These are phyloP conservation scores for Rhopilema esculentum DNA, from an alignment of 30 jellyfish, hydroid and myxozoan genomes.

Conservation along the genomic window DNA sequence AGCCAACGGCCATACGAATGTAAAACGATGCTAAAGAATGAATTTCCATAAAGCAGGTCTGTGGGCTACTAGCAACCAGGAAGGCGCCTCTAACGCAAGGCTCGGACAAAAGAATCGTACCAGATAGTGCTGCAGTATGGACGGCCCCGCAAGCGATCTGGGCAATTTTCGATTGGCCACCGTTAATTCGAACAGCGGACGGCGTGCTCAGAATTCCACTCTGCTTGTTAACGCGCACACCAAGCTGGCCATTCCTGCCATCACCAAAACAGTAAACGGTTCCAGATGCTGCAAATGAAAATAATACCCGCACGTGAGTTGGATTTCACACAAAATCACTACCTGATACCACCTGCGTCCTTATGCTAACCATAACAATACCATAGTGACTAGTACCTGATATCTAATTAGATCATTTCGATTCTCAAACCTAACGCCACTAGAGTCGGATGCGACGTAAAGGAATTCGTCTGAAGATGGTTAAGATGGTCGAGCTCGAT, in stretches of 20 bases:
- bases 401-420: no score
- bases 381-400: no score
- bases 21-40: no score
- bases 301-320: neutral
- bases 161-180: conserved; percentile 55
- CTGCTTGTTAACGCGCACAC: conserved; percentile 76
- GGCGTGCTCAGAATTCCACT: conserved; percentile 80
- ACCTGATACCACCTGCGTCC: neutral
- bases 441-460: no score
- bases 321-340: neutral
- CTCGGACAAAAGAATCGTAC: conserved; percentile 20
- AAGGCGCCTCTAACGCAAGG: neutral
- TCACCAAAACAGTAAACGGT: conserved; percentile 88
- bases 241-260: conserved; percentile 97
- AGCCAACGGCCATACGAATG: no score
- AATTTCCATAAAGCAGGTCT: no score
- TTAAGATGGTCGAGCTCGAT: no score
- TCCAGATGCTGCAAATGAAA: conserved; percentile 75
- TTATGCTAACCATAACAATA: neutral
- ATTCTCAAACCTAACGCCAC: no score
- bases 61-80: neutral
- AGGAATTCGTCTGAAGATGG: no score
- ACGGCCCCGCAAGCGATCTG: conserved; percentile 88
- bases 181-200: conserved; percentile 72
- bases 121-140: conserved; percentile 97